phyloP scores from a whole-genome alignment of 2,888 invertebrate genomes.

The Priocnemis perturbator region DNA sequence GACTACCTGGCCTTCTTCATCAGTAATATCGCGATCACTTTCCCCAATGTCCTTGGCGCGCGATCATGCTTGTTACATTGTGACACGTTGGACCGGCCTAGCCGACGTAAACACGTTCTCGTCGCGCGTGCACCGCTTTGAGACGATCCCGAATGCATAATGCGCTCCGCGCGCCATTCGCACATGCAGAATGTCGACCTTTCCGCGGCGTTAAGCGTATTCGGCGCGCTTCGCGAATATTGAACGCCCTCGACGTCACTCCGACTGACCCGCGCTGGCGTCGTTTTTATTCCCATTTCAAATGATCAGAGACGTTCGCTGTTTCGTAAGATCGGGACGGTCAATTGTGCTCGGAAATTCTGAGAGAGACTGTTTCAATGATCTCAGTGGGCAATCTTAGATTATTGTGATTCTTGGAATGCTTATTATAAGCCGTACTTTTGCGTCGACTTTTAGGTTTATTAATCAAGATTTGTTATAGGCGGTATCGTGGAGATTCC shows the following conservation, averaged over 20 bases:
- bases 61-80: constrained; percentile 15
- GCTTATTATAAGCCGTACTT: too few species aligned
- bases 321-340: too few species aligned
- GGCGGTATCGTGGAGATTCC: constrained; percentile 81
- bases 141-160: constrained; percentile 21
- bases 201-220: neutral
- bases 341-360: too few species aligned
- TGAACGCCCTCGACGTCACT: too few species aligned
- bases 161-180: constrained; percentile 1
- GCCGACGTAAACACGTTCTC: constrained; percentile 31
- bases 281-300: too few species aligned
- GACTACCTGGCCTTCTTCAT: constrained; percentile 83
- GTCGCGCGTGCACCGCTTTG: constrained; percentile 2
- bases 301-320: too few species aligned
- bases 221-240: neutral
- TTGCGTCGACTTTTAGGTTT: too few species aligned
- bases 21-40: constrained; percentile 69
- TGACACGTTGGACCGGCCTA: constrained; percentile 7
- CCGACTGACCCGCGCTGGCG: too few species aligned
- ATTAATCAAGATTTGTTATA: constrained; percentile 58
- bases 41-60: constrained; percentile 18
- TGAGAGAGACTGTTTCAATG: too few species aligned
- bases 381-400: too few species aligned
- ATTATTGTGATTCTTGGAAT: too few species aligned
- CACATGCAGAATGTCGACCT: too few species aligned